phyloP scores from a whole-genome alignment of 2,113 vertebrate genomes.

The Anolis carolinensis region DNA sequence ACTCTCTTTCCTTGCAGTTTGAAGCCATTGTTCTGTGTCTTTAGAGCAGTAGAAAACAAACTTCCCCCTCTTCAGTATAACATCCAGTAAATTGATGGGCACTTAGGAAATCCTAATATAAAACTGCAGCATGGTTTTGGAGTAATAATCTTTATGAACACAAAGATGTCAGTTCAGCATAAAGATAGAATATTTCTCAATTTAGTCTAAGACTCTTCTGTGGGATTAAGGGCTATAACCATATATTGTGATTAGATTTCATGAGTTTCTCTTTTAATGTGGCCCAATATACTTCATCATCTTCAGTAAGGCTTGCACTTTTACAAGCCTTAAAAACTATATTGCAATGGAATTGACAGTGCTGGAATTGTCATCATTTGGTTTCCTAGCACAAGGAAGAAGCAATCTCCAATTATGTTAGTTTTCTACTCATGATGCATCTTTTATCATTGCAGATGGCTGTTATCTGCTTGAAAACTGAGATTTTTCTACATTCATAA shows the following conservation, averaged over 20 bases:
- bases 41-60: no score
- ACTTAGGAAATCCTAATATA: not conserved
- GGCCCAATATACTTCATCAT: not conserved
- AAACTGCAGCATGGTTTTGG: not conserved
- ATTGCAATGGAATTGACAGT: not conserved
- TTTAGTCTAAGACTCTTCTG: not conserved
- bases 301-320: not conserved
- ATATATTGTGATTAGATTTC: not conserved
- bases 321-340: not conserved
- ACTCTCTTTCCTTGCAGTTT: no score
- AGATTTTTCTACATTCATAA: not conserved
- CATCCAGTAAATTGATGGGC: not conserved
- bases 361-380: not conserved
- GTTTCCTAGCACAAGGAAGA: not conserved
- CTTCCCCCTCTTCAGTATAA: no score
- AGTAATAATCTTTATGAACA: not conserved
- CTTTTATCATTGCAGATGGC: not conserved
- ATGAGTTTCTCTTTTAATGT: not conserved
- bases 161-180: constrained; percentile 2
- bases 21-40: no score
- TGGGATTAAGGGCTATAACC: not conserved
- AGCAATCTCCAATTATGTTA: not conserved
- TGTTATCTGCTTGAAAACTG: not conserved
- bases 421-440: not conserved
- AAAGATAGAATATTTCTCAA: not conserved